Evolutionary conservation across 2,888 invertebrate species (phyloP), one percentile per base, ranked within the genome.

Genomic region (Ferdinandea cuprea): DNA sequence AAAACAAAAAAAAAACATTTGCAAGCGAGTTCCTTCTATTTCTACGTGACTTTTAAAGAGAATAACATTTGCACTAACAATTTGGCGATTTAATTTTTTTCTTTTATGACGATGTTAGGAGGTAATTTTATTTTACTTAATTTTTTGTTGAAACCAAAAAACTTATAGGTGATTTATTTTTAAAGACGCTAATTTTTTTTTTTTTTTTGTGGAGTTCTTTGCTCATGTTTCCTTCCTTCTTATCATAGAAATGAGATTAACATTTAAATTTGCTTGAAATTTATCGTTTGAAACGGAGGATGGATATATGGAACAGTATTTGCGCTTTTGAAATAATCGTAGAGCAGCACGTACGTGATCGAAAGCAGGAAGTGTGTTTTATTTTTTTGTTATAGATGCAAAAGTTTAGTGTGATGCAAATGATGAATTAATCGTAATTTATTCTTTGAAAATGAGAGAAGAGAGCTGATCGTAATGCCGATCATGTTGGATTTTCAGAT

Each of bases 361-460:
- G 19, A 52, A 17, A 54, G 54, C 19, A 54, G 54, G 54, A 54
- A 54, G 54, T 19, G 8, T 50, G 28, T 15, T 50, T 11, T 9
- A 28, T 50, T 9, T 13, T 3, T 50, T 50, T 4, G 30, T n/a
- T 8, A 11, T 9, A 15, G 40, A 1, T 13, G 2, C 5, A 3
- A 5, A 25, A 5, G 25, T 25, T 5, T 25, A 25, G 25, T 44
- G 44, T 19, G 4, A 19, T 17, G 50, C 8, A 15, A 30, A 30
- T 15, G 28, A 3, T 30, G 28, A 48, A 25, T 48, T n/a, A 48
- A 48, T 48, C 13, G 0, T 5, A 44, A 19, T 25, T 25, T 25
- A 3, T 25, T 25, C 17, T 9, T 17, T 0, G 8, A 17, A 0
- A 42, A 42, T n/a, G n/a, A n/a, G n/a, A n/a, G 8, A 8, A 44